Conservation (phyloP, 2,797 vertebrate species). For the Crenuchus spilurus region DNA sequence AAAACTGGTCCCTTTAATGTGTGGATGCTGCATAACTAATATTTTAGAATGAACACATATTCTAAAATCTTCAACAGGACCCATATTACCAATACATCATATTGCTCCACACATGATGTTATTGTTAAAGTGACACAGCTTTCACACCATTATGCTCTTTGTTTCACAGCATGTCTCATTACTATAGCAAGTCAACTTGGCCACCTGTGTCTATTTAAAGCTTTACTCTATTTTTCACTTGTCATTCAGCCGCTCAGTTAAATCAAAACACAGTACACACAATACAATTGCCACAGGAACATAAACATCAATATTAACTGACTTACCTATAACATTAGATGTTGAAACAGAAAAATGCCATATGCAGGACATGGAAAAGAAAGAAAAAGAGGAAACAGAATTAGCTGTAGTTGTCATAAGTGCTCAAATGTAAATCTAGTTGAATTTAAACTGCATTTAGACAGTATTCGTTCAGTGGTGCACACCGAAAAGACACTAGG, state of each 20-base stretch:
- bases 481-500: constrained; percentile 17
- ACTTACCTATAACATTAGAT: constrained; percentile 69
- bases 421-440: neutral
- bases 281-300: neutral
- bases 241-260: neutral
- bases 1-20: neutral
- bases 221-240: neutral
- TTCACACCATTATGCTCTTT: neutral
- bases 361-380: constrained; percentile 62
- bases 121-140: neutral
- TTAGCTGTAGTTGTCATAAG: constrained; percentile 3
- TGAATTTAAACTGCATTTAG: neutral
- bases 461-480: constrained; percentile 8
- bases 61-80: neutral
- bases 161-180: neutral
- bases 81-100: neutral
- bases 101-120: neutral
- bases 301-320: neutral
- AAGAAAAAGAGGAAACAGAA: constrained; percentile 6
- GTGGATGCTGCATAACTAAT: too few species aligned
- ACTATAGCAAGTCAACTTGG: neutral
- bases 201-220: constrained; percentile 1
- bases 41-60: too few species aligned
- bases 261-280: neutral
- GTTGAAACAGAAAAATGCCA: constrained; percentile 32